Evolutionary conservation across 2,888 invertebrate genomes (phyloP).

Genomic region (Dasypogon diadema): DNA sequence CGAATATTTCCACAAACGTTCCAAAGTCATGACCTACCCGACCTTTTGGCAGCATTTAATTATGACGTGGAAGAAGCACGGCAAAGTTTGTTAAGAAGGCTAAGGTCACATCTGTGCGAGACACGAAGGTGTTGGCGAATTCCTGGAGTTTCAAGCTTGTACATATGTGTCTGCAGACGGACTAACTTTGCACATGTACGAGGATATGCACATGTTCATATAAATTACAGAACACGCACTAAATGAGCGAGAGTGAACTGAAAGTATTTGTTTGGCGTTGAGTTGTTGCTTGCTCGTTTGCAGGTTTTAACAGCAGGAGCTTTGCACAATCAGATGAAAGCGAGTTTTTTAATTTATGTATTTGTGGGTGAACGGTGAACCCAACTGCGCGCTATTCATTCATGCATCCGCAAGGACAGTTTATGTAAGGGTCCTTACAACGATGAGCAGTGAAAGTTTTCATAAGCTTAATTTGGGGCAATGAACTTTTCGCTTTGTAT

Average conservation of each 20-base stretch:
- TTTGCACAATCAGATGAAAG: constrained; percentile 51
- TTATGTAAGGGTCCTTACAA: not conserved
- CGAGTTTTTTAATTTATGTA: constrained; percentile 51
- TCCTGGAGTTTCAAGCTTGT: constrained; percentile 34
- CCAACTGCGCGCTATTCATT: constrained; percentile 28
- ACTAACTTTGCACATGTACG: constrained; percentile 12
- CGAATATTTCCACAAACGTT: constrained; percentile 26
- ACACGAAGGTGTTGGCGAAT: constrained; percentile 4
- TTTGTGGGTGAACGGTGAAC: constrained; percentile 31
- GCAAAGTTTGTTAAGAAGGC: constrained; percentile 55
- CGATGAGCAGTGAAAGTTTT: constrained; percentile 5
- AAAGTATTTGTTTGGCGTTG: constrained; percentile 1
- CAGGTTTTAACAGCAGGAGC: constrained; percentile 38
- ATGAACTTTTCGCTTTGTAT: too few species aligned
- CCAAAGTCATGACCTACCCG: constrained; percentile 57
- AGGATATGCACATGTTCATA: constrained; percentile 28
- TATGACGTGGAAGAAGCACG: constrained; percentile 55
- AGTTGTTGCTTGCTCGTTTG: constrained; percentile 5
- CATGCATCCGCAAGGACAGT: constrained; percentile 1
- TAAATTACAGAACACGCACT: constrained; percentile 49
- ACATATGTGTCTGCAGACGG: constrained; percentile 35
- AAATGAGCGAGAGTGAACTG: constrained; percentile 49
- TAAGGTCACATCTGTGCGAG: constrained; percentile 53
- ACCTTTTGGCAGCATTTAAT: constrained; percentile 58
- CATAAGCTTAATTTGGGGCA: not conserved